Conservation (phyloP, 2,113 vertebrate species). For the Dasyprocta punctata region DNA sequence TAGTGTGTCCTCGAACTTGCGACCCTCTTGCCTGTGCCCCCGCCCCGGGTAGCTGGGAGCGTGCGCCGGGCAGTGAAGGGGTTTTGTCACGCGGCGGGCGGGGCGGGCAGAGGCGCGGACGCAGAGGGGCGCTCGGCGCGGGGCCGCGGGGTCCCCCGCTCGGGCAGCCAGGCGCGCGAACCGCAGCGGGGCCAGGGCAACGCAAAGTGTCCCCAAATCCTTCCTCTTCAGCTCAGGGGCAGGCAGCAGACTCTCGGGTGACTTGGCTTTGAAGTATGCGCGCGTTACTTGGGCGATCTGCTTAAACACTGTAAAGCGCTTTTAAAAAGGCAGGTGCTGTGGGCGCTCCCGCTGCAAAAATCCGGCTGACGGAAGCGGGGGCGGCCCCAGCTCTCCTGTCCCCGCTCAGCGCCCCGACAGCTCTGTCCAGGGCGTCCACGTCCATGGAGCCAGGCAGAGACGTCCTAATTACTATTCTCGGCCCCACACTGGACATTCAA, state of each 20-base stretch:
- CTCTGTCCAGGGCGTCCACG: neutral
- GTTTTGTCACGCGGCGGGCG: neutral
- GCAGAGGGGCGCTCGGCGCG: neutral
- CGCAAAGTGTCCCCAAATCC: neutral
- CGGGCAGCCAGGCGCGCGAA: neutral
- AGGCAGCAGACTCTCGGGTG: neutral
- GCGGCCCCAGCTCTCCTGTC: too few species aligned
- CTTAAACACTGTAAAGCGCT: neutral
- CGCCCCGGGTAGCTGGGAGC: neutral
- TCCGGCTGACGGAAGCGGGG: neutral
- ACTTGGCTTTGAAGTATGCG: neutral
- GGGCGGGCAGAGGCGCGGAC: accelerated
- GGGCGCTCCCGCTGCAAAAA: neutral
- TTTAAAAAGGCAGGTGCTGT: neutral
- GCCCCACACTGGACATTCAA: neutral
- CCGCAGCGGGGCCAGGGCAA: neutral
- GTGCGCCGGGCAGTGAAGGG: neutral
- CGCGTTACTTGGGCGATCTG: neutral
- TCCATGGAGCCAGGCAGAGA: neutral
- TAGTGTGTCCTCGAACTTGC: neutral
- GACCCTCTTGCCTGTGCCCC: neutral
- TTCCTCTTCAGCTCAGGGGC: neutral
- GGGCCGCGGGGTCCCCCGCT: neutral
- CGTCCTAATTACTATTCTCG: neutral
- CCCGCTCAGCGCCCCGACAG: neutral